These are phyloP conservation scores for Oreortyx pictus DNA, from an alignment of 2,797 vertebrate genomes.

Conservation along the genomic window DNA sequence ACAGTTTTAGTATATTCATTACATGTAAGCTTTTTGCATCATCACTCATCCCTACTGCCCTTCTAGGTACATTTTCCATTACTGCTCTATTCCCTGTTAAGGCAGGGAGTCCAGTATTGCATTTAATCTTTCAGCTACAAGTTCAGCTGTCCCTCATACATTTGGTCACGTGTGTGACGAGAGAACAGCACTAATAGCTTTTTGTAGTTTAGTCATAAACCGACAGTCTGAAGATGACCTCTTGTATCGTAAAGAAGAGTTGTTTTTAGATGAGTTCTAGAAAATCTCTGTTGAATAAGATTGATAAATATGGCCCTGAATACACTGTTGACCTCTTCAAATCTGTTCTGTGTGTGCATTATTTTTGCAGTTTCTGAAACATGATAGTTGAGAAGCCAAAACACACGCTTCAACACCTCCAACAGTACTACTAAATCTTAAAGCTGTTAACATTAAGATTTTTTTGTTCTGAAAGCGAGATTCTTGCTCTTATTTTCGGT, in stretches of 20 bases:
- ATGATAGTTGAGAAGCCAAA: neutral
- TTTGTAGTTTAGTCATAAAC: neutral
- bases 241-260: neutral
- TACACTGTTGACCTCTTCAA: neutral
- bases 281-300: neutral
- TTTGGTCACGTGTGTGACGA: neutral
- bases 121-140: neutral
- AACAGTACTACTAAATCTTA: neutral
- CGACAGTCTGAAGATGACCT: neutral
- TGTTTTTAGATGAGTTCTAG: neutral
- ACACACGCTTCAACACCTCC: neutral
- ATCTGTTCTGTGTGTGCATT: neutral
- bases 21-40: neutral
- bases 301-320: neutral
- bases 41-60: neutral
- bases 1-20: neutral
- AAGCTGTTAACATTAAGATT: neutral
- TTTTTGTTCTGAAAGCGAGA: neutral
- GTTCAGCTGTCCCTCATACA: neutral
- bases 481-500: neutral
- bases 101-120: neutral
- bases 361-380: neutral
- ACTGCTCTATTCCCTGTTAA: neutral
- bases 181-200: neutral
- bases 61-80: neutral